Evolutionary conservation across 1,140 invertebrate genomes (phyloP), one percentile per base, ranked within the genome.

Genomic region (Aphaenogaster rudis): DNA sequence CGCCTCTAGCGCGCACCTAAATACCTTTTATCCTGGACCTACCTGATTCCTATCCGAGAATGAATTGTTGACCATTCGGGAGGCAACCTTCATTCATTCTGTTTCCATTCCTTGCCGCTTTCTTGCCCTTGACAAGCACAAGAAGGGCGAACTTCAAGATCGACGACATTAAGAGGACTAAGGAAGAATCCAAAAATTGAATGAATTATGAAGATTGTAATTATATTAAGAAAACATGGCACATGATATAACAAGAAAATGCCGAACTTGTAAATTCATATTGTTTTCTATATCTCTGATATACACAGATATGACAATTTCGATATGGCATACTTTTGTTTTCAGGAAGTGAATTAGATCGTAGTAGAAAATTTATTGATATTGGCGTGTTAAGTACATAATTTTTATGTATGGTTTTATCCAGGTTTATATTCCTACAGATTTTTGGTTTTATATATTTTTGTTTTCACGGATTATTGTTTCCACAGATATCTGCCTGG

Each of bases 1-100:
- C 88, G 87, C 78, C 93, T 88, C 87, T 88, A 72, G 93, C 93
- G 94, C 94, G 94, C 88, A 87, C 92, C 80, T 59, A 21, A 15
- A 74, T 76, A 69, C 86, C 72, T 76, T 36, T 72, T 36, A 15
- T 85, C 89, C 89, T 28, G 6, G 7, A 66, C 17, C 50, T 39
- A n/a, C 9, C 48, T 21, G 13, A 61, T 79, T 59, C 33, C 59
- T n/a, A n/a, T 63, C 71, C 57, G 33, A 39, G n/a, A 63, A 88
- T 77, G 90, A 28, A 66, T 79, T 78, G 76, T 76, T 77, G 21
- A 77, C 15, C 59, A 57, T 42, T 89, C 39, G 67, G 21, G 72
- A 80, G 54, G 63, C 48, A 39, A 39, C 52, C 77, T 45, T 91
- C 71, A 80, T 81, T 87, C 50, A 71, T 57, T 91, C 63, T 88